Base-by-base conservation (phyloP, 2,113 vertebrate genomes). In the Poeciliopsis prolifica region DNA sequence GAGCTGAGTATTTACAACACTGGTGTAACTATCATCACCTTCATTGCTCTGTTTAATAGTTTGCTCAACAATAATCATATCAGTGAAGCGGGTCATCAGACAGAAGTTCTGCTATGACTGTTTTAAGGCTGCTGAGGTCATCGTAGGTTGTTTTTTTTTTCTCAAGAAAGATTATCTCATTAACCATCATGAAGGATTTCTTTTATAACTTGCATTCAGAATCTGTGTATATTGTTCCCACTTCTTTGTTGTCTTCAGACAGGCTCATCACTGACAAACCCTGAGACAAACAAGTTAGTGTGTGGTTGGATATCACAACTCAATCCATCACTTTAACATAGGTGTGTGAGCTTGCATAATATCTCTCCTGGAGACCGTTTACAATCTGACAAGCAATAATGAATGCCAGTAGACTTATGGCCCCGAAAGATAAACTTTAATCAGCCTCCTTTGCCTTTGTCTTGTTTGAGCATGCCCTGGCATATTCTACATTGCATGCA, bases 381-480 rank as follows among this genome's bases (percentile, higher is more conserved):
- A 92, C 92, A 95, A 94, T 83, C 74, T 93, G 93, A 94, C 94
- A 95, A 90, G 92, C 89, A 83, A 80, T 94, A 95, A 95, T 94
- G 93, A 95, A 94, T 92, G 86, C 82, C 92, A 86, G 93, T 89
- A 90, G 93, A 94, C 93, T 93, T 94, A 94, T 93, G 91, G 91
- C 93, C 94, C 92, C 71, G 85, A 82, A 95, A 95, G 93, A 94
- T 93, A 94, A 95, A 95, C 94, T 95, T 95, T 94, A 95, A 95
- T 95, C 94, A 95, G 88, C 86, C 88, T 87, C 82, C 86, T 90
- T 92, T 94, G 89, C 86, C 84, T 88, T 86, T 67, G 65, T 61
- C 86, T 78, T 94, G 85, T 93, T 94, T 92, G 93, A 94, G 90
- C 93, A 95, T 92, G 92, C 80, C 88, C 83, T 65, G 66, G 94